These are phyloP conservation scores for Aselliscus stoliczkanus DNA, from an alignment of 2,797 vertebrate species.

Conservation along the genomic window DNA sequence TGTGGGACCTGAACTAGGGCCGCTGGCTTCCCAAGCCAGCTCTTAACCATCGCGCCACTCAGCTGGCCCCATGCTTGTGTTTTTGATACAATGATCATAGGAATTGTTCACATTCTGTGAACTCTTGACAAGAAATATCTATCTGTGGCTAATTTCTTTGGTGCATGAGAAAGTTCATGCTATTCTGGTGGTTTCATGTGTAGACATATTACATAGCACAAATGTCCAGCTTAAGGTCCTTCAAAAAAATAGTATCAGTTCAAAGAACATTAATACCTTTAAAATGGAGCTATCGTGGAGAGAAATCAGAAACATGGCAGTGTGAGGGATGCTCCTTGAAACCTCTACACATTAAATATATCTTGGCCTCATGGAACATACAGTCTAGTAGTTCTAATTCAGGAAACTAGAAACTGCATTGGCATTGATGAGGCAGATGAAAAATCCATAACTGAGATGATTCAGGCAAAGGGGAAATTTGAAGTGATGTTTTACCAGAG, in stretches of 20 bases:
- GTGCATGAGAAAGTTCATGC: constrained; percentile 7
- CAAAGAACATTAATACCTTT: constrained; percentile 14
- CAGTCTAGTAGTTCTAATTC: background rate
- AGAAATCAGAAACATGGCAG: too few species aligned
- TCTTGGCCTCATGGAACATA: background rate
- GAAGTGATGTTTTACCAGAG: background rate
- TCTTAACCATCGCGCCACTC: too few species aligned
- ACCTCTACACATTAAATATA: background rate
- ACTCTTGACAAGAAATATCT: constrained; percentile 8
- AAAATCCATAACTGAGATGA: background rate
- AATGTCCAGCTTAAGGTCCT: background rate
- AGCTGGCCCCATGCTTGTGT: background rate
- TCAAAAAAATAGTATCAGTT: constrained; percentile 12
- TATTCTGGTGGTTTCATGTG: constrained; percentile 6
- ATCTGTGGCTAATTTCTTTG: constrained; percentile 33
- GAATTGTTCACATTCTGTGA: constrained; percentile 12
- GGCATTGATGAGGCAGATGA: background rate
- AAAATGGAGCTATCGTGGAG: background rate
- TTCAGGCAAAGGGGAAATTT: background rate
- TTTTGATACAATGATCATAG: background rate
- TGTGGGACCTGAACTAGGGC: too few species aligned
- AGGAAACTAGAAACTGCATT: background rate
- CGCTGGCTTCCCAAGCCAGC: too few species aligned
- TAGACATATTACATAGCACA: background rate
- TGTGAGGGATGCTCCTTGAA: too few species aligned